Evolutionary conservation across 2,113 vertebrate species (phyloP), one percentile per base, ranked within the genome.

Genomic region (Vidua macroura): DNA sequence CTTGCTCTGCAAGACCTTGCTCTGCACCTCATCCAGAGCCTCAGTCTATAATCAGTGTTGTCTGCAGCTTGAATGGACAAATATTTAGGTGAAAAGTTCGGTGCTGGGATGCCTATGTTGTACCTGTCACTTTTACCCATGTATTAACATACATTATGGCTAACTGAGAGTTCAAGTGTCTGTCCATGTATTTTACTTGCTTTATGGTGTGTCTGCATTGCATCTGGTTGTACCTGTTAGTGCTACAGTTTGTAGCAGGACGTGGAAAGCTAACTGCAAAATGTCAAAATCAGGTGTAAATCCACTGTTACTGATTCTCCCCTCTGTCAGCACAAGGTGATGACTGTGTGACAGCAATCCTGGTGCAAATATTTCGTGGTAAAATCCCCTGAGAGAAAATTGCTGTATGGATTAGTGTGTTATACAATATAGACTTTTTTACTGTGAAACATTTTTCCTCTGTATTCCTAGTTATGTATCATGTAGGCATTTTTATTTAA

Each of bases 81-180:
- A 20, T 52, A 53, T 53, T 73, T 58, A n/a, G 49, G 37, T 24
- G 63, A 46, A 59, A 37, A 56, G 19, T 52, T 79, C 58, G 24
- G 31, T 76, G 70, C 58, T 62, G 55, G 28, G 28, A 41, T 77
- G 59, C 23, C 51, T 85, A 49, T 76, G 22, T 11, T 44, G 20
- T 43, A 16, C 33, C 23, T 69, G 70, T 49, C 58, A 30, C 44
- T 16, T 33, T 67, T 60, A 55, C 31, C 23, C 17, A 20, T 28
- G 8, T 76, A 37, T 69, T 63, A 74, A 58, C 10, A 9, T 5
- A 52, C 5, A 12, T 5, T 28, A 10, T 0, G 0, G 25, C 27
- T 87, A 85, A 31, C 53, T 56, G 25, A 41, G 46, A 55, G 31
- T 63, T 49, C 2, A 1, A 6, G 49, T 77, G 37, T n/a, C 55